Conservation (phyloP, 2,113 vertebrate species). For the Formicarius rufipectus region DNA sequence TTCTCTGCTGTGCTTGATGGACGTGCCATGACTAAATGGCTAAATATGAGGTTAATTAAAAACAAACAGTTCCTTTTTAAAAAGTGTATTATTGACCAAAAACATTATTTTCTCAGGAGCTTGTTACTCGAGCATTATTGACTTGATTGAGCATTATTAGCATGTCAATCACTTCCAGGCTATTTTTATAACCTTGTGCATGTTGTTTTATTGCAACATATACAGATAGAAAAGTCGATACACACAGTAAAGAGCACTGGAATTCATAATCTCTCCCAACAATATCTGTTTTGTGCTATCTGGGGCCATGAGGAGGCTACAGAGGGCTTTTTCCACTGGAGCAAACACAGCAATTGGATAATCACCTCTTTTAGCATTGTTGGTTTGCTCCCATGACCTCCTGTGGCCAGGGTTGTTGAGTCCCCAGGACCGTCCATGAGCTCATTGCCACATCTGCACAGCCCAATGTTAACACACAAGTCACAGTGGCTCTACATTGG, state of each 20-base stretch:
- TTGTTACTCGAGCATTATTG: slow-evolving; percentile 39
- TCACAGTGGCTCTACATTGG: neutral
- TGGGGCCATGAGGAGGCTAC: neutral
- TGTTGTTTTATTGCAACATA: slow-evolving; percentile 79
- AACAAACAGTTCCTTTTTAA: slow-evolving; percentile 78
- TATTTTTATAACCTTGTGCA: slow-evolving; percentile 78
- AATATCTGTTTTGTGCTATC: slow-evolving; percentile 43
- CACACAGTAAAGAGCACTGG: slow-evolving; percentile 21
- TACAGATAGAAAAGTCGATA: slow-evolving; percentile 76
- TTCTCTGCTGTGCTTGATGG: slow-evolving; percentile 50
- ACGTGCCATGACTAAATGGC: slow-evolving; percentile 76
- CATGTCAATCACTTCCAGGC: slow-evolving; percentile 69
- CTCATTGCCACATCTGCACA: neutral
- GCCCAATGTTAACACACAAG: neutral
- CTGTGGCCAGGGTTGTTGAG: neutral
- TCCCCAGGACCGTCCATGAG: neutral
- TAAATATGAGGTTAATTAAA: slow-evolving; percentile 82
- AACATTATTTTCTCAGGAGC: slow-evolving; percentile 75
- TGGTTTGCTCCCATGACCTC: neutral
- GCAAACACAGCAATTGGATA: neutral
- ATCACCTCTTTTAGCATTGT: neutral
- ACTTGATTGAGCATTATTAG: slow-evolving; percentile 60
- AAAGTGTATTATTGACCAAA: slow-evolving; percentile 65
- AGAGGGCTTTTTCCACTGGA: neutral
- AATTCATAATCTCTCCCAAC: slow-evolving; percentile 64